Conservation (phyloP, 2,888 invertebrate species). For the Cylindroiulus punctatus region DNA sequence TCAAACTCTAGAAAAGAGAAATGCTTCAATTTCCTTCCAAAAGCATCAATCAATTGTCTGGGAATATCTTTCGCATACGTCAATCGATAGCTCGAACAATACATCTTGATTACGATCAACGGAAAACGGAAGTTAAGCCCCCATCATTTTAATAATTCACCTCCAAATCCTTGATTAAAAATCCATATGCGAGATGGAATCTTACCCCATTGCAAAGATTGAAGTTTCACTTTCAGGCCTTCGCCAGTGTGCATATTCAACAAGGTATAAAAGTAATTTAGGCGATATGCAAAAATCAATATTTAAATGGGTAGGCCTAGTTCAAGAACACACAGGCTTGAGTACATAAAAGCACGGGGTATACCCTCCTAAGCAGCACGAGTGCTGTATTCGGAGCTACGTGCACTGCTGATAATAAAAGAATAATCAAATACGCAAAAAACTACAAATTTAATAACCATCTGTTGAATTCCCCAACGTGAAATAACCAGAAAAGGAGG, state of each 20-base stretch:
- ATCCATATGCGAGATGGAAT: neutral
- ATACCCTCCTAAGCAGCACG: too few relatives aligned
- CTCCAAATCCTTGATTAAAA: neutral
- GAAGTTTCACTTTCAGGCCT: neutral
- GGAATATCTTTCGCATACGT: neutral
- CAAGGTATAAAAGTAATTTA: neutral
- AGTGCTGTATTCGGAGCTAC: neutral
- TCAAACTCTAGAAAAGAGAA: neutral
- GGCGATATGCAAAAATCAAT: slow-evolving; percentile 27
- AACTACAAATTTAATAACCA: neutral
- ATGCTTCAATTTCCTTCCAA: neutral
- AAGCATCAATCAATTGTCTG: neutral
- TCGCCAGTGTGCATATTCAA: neutral
- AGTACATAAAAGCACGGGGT: neutral
- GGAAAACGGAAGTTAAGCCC: neutral
- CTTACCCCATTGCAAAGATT: neutral
- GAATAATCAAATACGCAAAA: neutral
- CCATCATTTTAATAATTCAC: slow-evolving; percentile 5
- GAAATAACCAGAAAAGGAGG: neutral
- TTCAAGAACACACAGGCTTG: neutral
- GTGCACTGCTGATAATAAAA: neutral
- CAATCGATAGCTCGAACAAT: neutral
- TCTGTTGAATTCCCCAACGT: neutral
- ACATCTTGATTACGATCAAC: neutral
- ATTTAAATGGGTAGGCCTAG: neutral